Percentiles rank a stretch among this genome's conserved stretches.
phyloP scores from a whole-genome alignment of 2,888 invertebrate genomes.

The Hypomecis atomaria region DNA sequence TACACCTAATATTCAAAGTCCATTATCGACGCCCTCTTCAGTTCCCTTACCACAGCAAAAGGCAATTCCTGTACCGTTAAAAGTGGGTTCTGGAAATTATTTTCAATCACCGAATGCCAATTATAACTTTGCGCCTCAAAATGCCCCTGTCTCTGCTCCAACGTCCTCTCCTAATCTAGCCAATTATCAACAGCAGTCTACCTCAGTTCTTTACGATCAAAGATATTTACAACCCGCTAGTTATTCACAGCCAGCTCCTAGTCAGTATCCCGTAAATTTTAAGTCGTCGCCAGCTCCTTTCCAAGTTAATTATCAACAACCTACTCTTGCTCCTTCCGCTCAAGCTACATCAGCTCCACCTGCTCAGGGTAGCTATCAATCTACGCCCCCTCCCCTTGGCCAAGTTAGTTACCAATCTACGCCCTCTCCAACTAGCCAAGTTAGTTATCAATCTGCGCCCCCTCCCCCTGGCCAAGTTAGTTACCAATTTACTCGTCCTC shows the following conservation, averaged over 20 bases:
- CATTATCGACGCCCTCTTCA: constrained; percentile 3
- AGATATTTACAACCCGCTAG: constrained; percentile 21
- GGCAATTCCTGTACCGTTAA: constrained; percentile 35
- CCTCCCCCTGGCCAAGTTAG: not conserved
- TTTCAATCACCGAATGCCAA: constrained; percentile 20
- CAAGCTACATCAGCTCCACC: not conserved
- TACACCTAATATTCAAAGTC: constrained; percentile 4
- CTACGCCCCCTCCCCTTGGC: not conserved
- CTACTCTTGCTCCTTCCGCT: not conserved
- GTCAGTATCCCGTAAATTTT: constrained; percentile 11
- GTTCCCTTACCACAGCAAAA: constrained; percentile 19
- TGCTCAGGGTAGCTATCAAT: not conserved
- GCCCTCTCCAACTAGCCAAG: constrained; percentile 1
- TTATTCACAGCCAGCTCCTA: constrained; percentile 5
- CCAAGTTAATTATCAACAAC: constrained; percentile 11
- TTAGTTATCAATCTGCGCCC: not conserved
- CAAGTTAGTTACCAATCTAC: constrained; percentile 7
- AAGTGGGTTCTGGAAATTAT: constrained; percentile 20
- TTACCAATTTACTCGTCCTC: not conserved
- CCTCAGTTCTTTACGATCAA: constrained; percentile 15
- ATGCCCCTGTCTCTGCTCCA: constrained; percentile 16
- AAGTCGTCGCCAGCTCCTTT: constrained; percentile 15
- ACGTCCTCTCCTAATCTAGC: constrained; percentile 14
- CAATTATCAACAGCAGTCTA: constrained; percentile 16
- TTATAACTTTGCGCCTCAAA: constrained; percentile 21